These are phyloP conservation scores for Marasmarcha lunaedactyla DNA, from an alignment of 2,888 invertebrate genomes.

Conservation along the genomic window DNA sequence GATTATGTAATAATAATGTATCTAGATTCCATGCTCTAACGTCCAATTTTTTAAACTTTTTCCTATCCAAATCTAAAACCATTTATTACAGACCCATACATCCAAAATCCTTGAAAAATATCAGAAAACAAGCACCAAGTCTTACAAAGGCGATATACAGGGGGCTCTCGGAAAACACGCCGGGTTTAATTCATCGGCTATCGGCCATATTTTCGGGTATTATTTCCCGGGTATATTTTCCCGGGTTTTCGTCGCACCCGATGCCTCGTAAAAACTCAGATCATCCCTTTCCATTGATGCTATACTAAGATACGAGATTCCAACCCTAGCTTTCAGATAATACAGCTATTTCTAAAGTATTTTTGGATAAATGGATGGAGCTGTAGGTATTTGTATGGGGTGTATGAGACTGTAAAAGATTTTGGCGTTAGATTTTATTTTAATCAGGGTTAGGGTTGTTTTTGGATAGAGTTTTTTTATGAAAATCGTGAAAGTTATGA, in stretches of 20 bases:
- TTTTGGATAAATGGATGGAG: neutral
- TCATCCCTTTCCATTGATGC: conserved; percentile 53
- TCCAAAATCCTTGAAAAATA: too few species aligned
- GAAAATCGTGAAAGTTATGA: too few species aligned
- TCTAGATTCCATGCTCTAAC: too few species aligned
- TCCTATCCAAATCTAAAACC: too few species aligned
- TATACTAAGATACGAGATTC: conserved; percentile 50
- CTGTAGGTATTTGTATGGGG: neutral
- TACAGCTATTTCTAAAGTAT: neutral
- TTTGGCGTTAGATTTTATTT: neutral
- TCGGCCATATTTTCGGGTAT: conserved; percentile 49
- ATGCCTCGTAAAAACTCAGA: conserved; percentile 53
- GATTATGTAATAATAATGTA: too few species aligned
- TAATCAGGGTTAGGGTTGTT: too few species aligned
- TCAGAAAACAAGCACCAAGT: too few species aligned
- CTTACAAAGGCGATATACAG: too few species aligned
- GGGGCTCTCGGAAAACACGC: conserved; percentile 8
- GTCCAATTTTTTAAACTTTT: too few species aligned
- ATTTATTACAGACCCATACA: too few species aligned
- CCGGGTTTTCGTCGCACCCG: conserved; percentile 34
- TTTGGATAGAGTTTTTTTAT: too few species aligned
- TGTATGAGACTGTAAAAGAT: neutral
- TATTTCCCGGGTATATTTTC: conserved; percentile 43
- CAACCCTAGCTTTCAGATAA: conserved; percentile 23
- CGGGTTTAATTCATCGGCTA: conserved; percentile 46